Conservation (phyloP, 1,140 invertebrate genomes). For the Artemia franciscana region DNA sequence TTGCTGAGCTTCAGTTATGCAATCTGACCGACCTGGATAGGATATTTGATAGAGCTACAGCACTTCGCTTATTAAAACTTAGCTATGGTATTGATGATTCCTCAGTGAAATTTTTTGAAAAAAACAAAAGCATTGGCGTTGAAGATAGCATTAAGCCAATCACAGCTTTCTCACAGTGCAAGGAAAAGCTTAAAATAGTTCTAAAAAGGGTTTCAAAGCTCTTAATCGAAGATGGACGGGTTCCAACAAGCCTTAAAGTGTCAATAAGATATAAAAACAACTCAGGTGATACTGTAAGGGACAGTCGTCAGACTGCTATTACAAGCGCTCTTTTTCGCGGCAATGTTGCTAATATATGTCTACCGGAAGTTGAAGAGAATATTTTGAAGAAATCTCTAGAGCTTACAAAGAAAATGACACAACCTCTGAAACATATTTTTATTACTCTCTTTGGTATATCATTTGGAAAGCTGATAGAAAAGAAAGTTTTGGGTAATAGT, state of each 20-base stretch:
- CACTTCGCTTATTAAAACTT: slow-evolving; percentile 36
- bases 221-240: slow-evolving; percentile 44
- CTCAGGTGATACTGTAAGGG: slow-evolving; percentile 32
- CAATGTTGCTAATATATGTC: neutral
- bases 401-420: slow-evolving; percentile 43
- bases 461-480: slow-evolving; percentile 50
- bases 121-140: slow-evolving; percentile 40
- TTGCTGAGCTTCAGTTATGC: slow-evolving; percentile 36
- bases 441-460: slow-evolving; percentile 47
- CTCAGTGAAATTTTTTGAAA: slow-evolving; percentile 38
- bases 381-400: slow-evolving; percentile 31
- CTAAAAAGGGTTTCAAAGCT: slow-evolving; percentile 38
- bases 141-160: slow-evolving; percentile 47
- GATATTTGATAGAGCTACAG: slow-evolving; percentile 36
- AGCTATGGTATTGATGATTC: slow-evolving; percentile 41
- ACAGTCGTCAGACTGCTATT: slow-evolving; percentile 42
- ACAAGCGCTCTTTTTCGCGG: slow-evolving; percentile 18
- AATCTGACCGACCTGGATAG: slow-evolving; percentile 29
- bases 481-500: too few species aligned
- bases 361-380: slow-evolving; percentile 22
- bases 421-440: slow-evolving; percentile 43
- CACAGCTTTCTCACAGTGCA: slow-evolving; percentile 38
- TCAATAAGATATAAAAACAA: slow-evolving; percentile 36
- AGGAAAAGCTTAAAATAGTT: slow-evolving; percentile 35
- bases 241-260: slow-evolving; percentile 42